A percentile compares a stretch with the other conserved stretches of the same genome.
Evolutionary conservation across 2,888 invertebrate species (phyloP).

Genomic region (Dexiosoma caninum): DNA sequence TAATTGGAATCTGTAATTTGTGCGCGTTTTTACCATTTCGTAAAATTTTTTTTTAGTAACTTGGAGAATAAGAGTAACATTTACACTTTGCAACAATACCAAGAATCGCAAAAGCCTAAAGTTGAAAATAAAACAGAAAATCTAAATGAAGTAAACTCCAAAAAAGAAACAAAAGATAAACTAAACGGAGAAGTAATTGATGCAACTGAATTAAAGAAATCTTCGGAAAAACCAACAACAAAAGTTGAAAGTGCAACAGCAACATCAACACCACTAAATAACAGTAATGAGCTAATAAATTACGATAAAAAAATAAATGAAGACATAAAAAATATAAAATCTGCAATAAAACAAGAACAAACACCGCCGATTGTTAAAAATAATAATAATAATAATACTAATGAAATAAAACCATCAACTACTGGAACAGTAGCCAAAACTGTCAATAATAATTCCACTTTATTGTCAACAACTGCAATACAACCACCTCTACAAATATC

Average conservation of each 20-base stretch:
- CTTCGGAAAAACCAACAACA: conserved; percentile 21
- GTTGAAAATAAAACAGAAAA: conserved; percentile 64
- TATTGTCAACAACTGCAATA: conserved; percentile 13
- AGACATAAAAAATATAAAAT: conserved; percentile 41
- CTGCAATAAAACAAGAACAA: conserved; percentile 55
- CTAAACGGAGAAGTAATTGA: conserved; percentile 1
- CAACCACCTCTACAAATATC: conserved; percentile 44
- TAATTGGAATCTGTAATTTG: conserved; percentile 65
- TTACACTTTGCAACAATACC: conserved; percentile 78
- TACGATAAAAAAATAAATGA: conserved; percentile 44
- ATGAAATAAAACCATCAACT: conserved; percentile 15
- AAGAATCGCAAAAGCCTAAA: conserved; percentile 70
- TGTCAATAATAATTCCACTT: not conserved
- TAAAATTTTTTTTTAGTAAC: conserved; percentile 76
- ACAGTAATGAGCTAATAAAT: conserved; percentile 50
- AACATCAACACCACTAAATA: conserved; percentile 61
- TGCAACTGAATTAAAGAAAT: conserved; percentile 13
- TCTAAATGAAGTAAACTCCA: conserved; percentile 44
- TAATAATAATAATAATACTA: conserved; percentile 28
- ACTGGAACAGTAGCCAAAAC: not conserved
- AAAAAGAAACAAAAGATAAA: conserved; percentile 20
- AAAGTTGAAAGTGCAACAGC: conserved; percentile 50
- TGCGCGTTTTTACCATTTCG: conserved; percentile 59
- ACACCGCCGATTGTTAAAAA: conserved; percentile 20
- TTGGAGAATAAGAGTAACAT: conserved; percentile 78